Evolutionary conservation across 2,888 invertebrate species (phyloP), one percentile per base, ranked within the genome.

Genomic region (Harpagoxenus sublaevis): DNA sequence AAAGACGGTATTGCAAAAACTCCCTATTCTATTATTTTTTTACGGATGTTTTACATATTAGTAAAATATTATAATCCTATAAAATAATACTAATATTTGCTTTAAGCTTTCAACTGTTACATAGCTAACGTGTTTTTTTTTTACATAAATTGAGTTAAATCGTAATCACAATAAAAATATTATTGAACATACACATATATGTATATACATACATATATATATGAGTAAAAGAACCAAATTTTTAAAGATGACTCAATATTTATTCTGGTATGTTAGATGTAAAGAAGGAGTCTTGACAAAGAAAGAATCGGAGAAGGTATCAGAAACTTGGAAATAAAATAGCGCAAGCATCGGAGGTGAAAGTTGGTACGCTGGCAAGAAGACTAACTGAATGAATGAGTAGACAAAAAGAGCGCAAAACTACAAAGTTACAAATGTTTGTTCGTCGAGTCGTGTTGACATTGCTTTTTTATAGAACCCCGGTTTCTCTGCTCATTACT

Each of bases 371-470:
- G 74, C 66, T 82, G 81, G 86, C 83, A 85, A 83, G 60, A 35
- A 55, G 73, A 23, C 63, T 87, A 82, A 85, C 55, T 66, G 85
- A 87, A 86, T 70, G 77, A 73, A 74, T 71, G 71, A 68, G 42
- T 66, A 82, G 35, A 79, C 86, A 81, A 79, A 88, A 78, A 82
- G 66, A 62, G 9, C 42, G 48, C 9, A 39, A 77, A 86, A 83
- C 77, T 88, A 81, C 60, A 85, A 88, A 86, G 85, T 88, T 88
- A 84, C 74, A 83, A 74, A 85, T 75, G 83, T 78, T 86, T 88
- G 85, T 82, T 82, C 31, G 60, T 84, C 53, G 53, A 88, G 62
- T 70, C 28, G 71, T 74, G 48, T 79, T 39, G 73, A 51, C 31
- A 45, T 53, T 73, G 53, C 28, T 83, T 84, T 81, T 84, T 79